These are phyloP conservation scores for Semaprochilodus insignis DNA, from an alignment of 2,797 vertebrate species.

Conservation along the genomic window DNA sequence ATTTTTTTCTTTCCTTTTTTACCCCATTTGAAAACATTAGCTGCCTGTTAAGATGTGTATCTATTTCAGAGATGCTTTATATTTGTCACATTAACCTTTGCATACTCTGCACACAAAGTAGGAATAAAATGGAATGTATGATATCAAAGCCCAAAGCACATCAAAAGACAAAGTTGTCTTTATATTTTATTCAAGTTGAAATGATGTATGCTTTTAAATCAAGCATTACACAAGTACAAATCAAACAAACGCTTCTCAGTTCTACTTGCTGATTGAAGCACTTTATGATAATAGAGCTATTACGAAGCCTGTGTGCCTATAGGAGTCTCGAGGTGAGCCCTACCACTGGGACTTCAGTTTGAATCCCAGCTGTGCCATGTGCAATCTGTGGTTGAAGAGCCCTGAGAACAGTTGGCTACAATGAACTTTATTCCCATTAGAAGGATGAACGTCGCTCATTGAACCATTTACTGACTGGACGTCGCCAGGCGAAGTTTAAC, in stretches of 20 bases:
- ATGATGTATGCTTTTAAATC: not conserved
- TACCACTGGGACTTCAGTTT: slow-evolving; percentile 10
- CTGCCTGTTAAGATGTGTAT: no score
- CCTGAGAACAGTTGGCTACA: slow-evolving; percentile 3
- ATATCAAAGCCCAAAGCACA: not conserved
- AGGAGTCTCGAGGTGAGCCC: not conserved
- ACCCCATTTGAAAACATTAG: no score
- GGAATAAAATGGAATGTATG: no score
- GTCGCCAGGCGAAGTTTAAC: not conserved
- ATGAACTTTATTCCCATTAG: not conserved
- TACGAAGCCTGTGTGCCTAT: slow-evolving; percentile 18
- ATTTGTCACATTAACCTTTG: no score
- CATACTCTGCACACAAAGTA: no score
- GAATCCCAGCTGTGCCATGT: slow-evolving; percentile 15
- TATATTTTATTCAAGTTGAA: not conserved
- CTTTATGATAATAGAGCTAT: slow-evolving; percentile 51
- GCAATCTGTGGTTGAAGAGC: slow-evolving; percentile 13
- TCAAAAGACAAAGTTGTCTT: not conserved
- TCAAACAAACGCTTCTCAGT: slow-evolving; percentile 15
- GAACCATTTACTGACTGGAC: slow-evolving; percentile 8
- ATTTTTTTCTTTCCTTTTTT: no score
- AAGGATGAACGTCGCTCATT: not conserved
- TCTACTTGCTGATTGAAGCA: slow-evolving; percentile 36
- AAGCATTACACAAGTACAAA: not conserved
- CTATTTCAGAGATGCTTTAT: no score